A percentile compares a stretch with the other conserved stretches of the same genome.
phyloP scores from a whole-genome alignment of 1,140 invertebrate species.

The Araneus ventricosus region DNA sequence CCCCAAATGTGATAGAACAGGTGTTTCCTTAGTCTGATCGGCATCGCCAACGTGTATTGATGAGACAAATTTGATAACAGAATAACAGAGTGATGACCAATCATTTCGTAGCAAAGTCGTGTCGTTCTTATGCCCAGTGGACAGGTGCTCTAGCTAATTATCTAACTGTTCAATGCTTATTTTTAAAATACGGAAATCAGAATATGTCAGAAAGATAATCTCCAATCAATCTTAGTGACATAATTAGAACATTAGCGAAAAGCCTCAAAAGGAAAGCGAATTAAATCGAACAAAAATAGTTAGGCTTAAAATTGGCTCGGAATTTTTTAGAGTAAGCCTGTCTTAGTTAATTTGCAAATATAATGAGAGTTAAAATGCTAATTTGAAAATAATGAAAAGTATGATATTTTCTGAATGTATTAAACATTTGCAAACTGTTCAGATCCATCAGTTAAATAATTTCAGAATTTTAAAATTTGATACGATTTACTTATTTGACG shows the following conservation, averaged over 20 bases:
- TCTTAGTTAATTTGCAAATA: too few species aligned
- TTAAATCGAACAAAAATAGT: background rate
- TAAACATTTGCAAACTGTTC: too few species aligned
- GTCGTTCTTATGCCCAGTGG: background rate
- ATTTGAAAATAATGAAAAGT: too few species aligned
- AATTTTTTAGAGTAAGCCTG: too few species aligned
- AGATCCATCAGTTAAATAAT: too few species aligned
- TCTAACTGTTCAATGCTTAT: background rate
- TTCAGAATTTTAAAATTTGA: too few species aligned
- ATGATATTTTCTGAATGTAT: too few species aligned
- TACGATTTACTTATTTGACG: too few species aligned
- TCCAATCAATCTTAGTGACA: background rate
- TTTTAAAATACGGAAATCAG: conserved; percentile 19
- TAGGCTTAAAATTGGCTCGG: background rate
- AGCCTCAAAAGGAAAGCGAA: background rate
- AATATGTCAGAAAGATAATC: background rate
- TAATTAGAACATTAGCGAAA: background rate
- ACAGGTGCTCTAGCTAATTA: background rate
- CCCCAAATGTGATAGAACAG: background rate
- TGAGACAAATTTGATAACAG: background rate
- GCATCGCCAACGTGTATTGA: background rate
- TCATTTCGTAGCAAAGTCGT: background rate
- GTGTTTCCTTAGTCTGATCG: background rate
- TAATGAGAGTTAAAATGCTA: too few species aligned
- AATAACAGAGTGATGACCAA: background rate